Evolutionary conservation across 2,113 vertebrate species (phyloP).

Genomic region (Candoia aspera): DNA sequence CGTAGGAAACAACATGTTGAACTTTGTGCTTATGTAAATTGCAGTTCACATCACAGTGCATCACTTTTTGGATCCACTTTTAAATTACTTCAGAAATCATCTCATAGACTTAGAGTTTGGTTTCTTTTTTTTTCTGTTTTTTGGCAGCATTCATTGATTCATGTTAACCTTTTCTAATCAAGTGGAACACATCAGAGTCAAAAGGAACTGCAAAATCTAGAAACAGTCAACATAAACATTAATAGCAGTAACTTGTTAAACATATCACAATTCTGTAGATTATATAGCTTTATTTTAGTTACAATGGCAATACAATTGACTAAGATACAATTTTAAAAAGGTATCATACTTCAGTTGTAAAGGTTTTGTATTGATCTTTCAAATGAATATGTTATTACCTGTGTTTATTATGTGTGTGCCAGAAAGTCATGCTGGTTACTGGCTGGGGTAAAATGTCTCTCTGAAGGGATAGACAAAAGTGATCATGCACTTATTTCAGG

Average conservation of each 20-base stretch:
- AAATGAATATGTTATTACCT: neutral
- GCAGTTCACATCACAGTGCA: neutral
- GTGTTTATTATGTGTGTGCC: neutral
- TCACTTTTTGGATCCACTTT: neutral
- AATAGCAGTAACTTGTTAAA: neutral
- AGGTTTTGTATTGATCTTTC: neutral
- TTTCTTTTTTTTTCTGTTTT: neutral
- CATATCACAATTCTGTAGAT: neutral
- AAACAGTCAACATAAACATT: neutral
- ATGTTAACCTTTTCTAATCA: neutral
- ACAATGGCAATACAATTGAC: no score
- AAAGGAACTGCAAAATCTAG: neutral
- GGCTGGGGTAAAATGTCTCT: no score
- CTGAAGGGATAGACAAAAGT: no score
- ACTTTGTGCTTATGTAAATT: neutral
- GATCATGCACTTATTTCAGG: no score
- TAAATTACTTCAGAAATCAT: neutral
- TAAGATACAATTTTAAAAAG: no score
- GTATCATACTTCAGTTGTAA: neutral
- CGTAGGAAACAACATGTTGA: neutral
- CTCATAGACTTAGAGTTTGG: neutral
- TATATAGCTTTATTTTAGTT: neutral
- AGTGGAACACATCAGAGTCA: neutral
- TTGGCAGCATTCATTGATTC: neutral
- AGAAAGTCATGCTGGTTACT: neutral